Evolutionary conservation across 2,113 vertebrate genomes (phyloP).

Genomic region (Porphyrio hochstetteri): DNA sequence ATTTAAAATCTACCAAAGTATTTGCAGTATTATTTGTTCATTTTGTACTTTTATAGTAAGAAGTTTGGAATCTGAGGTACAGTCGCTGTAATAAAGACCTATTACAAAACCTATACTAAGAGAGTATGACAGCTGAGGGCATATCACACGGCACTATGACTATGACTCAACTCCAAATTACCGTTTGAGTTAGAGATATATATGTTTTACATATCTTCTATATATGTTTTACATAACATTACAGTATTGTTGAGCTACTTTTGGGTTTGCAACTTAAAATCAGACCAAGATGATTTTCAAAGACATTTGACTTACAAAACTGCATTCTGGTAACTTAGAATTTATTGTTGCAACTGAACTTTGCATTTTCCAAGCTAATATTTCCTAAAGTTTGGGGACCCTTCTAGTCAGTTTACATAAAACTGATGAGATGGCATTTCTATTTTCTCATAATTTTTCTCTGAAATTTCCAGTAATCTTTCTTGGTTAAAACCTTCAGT

Average conservation of each 20-base stretch:
- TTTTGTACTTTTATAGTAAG: not conserved
- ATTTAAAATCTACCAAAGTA: not conserved
- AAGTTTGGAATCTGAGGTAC: not conserved
- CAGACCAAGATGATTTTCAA: not conserved
- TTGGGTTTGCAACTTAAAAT: not conserved
- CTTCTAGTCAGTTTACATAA: not conserved
- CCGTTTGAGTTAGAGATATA: not conserved
- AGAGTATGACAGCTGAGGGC: not conserved
- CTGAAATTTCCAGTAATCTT: not conserved
- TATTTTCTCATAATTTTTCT: not conserved
- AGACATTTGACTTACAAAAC: not conserved
- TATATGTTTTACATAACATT: not conserved
- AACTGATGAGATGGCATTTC: not conserved
- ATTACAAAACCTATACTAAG: not conserved
- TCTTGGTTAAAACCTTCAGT: not conserved
- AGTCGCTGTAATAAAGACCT: not conserved
- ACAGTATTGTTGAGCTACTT: not conserved
- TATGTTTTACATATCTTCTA: not conserved
- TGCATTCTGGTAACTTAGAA: not conserved
- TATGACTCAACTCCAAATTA: not conserved
- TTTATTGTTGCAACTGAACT: not conserved
- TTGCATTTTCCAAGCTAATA: not conserved
- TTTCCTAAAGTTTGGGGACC: not conserved
- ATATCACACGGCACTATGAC: not conserved
- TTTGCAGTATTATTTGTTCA: not conserved